Conservation (phyloP, 2,797 vertebrate species). For the Lacerta viridis region DNA sequence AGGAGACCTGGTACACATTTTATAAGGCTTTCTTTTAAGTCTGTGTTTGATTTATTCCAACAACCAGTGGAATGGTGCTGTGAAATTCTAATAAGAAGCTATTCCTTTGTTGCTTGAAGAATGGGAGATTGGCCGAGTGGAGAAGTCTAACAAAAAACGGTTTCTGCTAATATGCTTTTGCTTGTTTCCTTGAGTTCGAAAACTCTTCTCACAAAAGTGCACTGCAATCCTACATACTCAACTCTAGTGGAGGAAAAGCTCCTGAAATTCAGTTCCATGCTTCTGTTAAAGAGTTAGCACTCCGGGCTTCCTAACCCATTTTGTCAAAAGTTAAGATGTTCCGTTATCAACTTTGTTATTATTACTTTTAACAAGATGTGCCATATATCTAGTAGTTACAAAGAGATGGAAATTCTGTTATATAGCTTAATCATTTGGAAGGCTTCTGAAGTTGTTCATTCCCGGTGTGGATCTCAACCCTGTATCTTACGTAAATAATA, state of each 20-base stretch:
- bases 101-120: conserved; percentile 66
- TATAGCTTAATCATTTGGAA: background rate
- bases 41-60: conserved; percentile 37
- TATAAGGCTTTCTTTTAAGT: conserved; percentile 14
- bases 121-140: conserved; percentile 50
- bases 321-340: conserved; percentile 16
- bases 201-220: conserved; percentile 41
- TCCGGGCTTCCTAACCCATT: conserved; percentile 3
- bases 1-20: conserved; percentile 17
- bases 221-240: background rate
- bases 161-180: conserved; percentile 30
- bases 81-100: accelerated
- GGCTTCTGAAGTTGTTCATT: background rate
- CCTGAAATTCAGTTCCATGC: conserved; percentile 31
- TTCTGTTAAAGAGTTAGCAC: conserved; percentile 16
- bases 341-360: background rate
- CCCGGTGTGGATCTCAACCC: background rate
- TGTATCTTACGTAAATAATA: background rate
- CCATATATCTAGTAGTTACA: background rate
- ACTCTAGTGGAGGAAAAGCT: conserved; percentile 11
- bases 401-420: conserved; percentile 2
- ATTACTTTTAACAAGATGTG: background rate
- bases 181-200: conserved; percentile 39
- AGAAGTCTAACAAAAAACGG: conserved; percentile 30
- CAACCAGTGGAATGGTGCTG: conserved; percentile 36